Conservation (phyloP, 1,140 invertebrate species). For the Bombyx mori region ASM3026992v2 NC_085117.1:16276001-16276500, state of each 20-base stretch:
- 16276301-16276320: neutral
- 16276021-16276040: neutral
- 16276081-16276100: constrained; percentile 60
- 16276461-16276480: too few species aligned
- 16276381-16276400: constrained; percentile 5
- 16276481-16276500: too few species aligned
- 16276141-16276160: constrained; percentile 41
- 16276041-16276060: neutral
- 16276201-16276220: constrained; percentile 25
- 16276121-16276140: constrained; percentile 47
- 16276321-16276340: neutral
- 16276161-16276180: constrained; percentile 6
- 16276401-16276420: too few species aligned
- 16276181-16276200: constrained; percentile 8
- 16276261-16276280: constrained; percentile 6
- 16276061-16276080: constrained; percentile 1
- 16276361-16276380: constrained; percentile 5
- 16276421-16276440: too few species aligned
- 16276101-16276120: constrained; percentile 29
- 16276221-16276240: constrained; percentile 6
- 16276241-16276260: constrained; percentile 1
- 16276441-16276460: too few species aligned
- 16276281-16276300: constrained; percentile 1
- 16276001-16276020: too few species aligned
- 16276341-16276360: neutral